Evolutionary conservation across 2,113 vertebrate species (phyloP), one percentile per base, ranked within the genome.

Genomic region (Eira barbara): DNA sequence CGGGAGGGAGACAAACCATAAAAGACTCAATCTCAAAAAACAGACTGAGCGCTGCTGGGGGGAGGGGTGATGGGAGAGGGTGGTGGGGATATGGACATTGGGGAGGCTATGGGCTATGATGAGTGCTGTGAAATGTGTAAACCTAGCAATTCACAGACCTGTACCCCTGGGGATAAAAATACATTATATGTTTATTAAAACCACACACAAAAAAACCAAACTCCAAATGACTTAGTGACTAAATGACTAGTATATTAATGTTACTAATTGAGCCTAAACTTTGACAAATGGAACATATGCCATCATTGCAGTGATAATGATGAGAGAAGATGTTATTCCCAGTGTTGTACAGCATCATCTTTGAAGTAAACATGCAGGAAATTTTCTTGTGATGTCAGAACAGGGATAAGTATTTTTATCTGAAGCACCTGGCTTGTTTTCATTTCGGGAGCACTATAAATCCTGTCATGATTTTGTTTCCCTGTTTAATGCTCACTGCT

Each of bases 341-440:
- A n/a, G 4, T 63, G 25, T 67, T 52, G 14, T 73, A 78, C 3
- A 79, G 36, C 59, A 74, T 31, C 39, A 78, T 59, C 14, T 61
- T 69, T 86, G 36, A 81, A 82, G 3, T 9, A 67, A 86, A 87
- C 39, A n/a, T 14, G 23, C 6, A 93, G 23, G 14, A 73, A 67
- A 79, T 69, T 93, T 21, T 49, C 20, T n/a, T 90, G 55, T 67
- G 36, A 74, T 71, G 23, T 63, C 71, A 89, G 52, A 49, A 76
- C 2, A 71, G 8, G 7, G 15, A 8, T 86, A 61, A 86, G 8
- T 52, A 42, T 52, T 84, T 87, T 90, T 94, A 73, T 49, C 23
- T 82, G 36, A 81, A 96, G 13, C 36, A 71, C 18, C 25, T 93
- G 34, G 14, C 25, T 39, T 94, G 12, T 78, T 97, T 97, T 92